Evolutionary conservation across 2,113 vertebrate species (phyloP).

Genomic region (Petrocephalus zakoni): DNA sequence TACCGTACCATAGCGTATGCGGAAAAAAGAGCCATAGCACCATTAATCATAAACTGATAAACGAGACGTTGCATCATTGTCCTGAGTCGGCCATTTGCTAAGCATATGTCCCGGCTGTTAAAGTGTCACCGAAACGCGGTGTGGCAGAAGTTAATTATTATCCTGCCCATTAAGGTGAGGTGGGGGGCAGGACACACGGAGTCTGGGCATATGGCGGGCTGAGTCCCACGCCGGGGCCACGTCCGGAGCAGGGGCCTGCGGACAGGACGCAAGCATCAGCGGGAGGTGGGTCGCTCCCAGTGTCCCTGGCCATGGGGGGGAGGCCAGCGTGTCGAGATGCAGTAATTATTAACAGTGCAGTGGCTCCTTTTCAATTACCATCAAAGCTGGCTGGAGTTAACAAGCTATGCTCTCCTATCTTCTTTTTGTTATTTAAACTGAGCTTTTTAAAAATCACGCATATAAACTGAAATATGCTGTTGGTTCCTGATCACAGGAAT

Average conservation of each 20-base stretch:
- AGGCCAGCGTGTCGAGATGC: background rate
- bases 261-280: constrained; percentile 5
- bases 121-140: background rate
- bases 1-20: background rate
- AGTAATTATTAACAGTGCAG: constrained; percentile 7
- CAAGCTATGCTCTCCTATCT: background rate
- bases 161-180: background rate
- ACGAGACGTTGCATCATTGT: background rate
- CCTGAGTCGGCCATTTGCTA: background rate
- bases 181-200: background rate
- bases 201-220: constrained; percentile 14
- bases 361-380: constrained; percentile 19
- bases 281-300: background rate
- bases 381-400: constrained; percentile 7
- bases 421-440: background rate
- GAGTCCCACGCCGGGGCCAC: background rate
- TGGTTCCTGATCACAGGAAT: background rate
- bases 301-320: background rate
- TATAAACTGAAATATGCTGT: background rate
- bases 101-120: background rate
- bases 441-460: background rate
- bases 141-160: constrained; percentile 2
- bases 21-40: background rate
- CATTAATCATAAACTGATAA: background rate
- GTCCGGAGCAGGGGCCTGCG: background rate